Percentiles rank a stretch among this genome's conserved stretches.
Conservation (phyloP, 2,113 vertebrate species). For the Tricholaema leucomelas region DNA sequence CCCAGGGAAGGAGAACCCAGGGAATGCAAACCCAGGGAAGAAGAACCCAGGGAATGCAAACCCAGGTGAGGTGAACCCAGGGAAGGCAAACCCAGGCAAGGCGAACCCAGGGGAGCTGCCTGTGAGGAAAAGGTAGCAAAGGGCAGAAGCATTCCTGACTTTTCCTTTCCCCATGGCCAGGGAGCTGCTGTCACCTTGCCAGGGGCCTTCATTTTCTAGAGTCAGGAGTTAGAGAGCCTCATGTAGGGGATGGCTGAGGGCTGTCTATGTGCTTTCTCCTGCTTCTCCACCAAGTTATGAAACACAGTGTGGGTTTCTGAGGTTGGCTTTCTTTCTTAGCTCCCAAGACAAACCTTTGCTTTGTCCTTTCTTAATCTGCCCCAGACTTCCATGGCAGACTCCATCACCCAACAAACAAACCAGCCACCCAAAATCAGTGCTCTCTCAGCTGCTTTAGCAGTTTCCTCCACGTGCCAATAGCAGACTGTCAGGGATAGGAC, state of each 20-base stretch:
- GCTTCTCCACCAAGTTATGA: not conserved
- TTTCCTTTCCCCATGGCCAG: not conserved
- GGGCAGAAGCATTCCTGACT: no score
- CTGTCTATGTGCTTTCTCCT: not conserved
- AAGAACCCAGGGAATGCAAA: not conserved
- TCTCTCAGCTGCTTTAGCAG: not conserved
- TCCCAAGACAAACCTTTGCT: constrained; percentile 5
- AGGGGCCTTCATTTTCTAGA: not conserved
- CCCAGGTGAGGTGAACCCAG: not conserved
- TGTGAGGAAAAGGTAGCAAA: not conserved
- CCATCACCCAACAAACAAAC: constrained; percentile 11
- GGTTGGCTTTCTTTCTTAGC: not conserved
- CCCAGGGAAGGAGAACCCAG: not conserved
- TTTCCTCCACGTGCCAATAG: not conserved
- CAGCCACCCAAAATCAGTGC: not conserved
- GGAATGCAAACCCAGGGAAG: not conserved
- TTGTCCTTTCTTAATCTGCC: constrained; percentile 41
- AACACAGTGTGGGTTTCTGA: not conserved
- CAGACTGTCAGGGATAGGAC: not conserved
- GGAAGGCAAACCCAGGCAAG: fast-evolving
- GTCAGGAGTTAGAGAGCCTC: not conserved
- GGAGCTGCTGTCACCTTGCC: not conserved
- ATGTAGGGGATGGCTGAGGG: not conserved
- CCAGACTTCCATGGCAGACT: constrained; percentile 18
- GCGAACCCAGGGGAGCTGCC: not conserved